These are phyloP conservation scores for Opisthocomus hoazin DNA, from an alignment of 2,113 vertebrate genomes.

Conservation along the genomic window DNA sequence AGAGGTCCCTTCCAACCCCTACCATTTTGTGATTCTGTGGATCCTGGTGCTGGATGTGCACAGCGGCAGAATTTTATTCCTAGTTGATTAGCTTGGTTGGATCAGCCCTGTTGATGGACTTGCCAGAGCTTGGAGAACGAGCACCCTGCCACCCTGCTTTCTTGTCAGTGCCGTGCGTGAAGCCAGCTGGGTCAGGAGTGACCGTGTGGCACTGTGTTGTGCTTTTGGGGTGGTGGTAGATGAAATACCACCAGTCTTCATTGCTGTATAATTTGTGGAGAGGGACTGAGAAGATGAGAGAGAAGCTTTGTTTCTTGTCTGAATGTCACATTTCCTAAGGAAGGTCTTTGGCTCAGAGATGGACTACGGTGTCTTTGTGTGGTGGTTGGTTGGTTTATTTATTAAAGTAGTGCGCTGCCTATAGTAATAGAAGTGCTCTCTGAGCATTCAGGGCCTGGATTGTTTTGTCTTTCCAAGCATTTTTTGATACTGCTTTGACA, in stretches of 20 bases:
- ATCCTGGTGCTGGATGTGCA: background rate
- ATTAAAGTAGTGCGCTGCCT: background rate
- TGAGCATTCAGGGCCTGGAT: background rate
- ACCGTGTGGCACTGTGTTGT: rapidly evolving
- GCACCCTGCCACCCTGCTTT: background rate
- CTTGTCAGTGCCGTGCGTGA: rapidly evolving
- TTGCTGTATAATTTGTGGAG: background rate
- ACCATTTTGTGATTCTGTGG: too few species aligned
- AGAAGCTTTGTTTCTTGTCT: background rate
- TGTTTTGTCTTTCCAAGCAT: background rate
- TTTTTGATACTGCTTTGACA: background rate
- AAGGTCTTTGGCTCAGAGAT: background rate
- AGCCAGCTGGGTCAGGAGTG: background rate
- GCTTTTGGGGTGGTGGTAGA: background rate
- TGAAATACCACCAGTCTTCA: background rate
- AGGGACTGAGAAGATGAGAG: background rate
- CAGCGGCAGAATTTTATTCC: background rate
- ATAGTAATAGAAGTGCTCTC: background rate
- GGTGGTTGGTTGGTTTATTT: background rate
- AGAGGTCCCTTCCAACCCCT: too few species aligned
- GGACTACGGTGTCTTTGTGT: background rate
- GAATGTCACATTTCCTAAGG: background rate
- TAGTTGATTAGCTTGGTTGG: background rate
- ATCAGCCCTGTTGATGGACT: background rate
- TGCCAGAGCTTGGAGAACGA: background rate